Evolutionary conservation across 2,888 invertebrate genomes (phyloP), one percentile per base, ranked within the genome.

Genomic region (Lasioglossum marginatum): DNA sequence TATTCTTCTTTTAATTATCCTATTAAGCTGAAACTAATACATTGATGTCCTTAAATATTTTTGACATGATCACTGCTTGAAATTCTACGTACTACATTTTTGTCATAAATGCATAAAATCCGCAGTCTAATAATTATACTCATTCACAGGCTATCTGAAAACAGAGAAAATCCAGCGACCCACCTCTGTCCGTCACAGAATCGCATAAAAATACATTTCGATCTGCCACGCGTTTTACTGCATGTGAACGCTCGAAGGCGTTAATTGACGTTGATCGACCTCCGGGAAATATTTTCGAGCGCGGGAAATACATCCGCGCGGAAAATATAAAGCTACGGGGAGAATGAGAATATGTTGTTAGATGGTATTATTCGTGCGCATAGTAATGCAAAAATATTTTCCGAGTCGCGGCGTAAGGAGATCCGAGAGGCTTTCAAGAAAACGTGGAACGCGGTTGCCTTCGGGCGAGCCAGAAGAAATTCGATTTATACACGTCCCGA

Each of bases 401-500:
- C n/a, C 57, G 80, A 48, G 60, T 79, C 48, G 81, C 48, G 23
- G 16, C n/a, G n/a, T 66, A 75, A 71, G 60, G 43, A 68, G 66
- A 71, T 83, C 14, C 5, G 10, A 60, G 70, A 60, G 60, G 60
- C 75, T 82, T 63, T 48, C 68, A 48, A 45, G 70, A 40, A 10
- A 63, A 48, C 43, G 40, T 19, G 48, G 40, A 19, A 71, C 70
- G 70, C 75, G 43, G 82, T 71, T 82, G 37, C 82, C 60, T 71
- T 40, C 75, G 37, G 6, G 75, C 8, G 10, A 23, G 52, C 10
- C n/a, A 43, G 19, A 34, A 75, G 75, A 75, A 83, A 83, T 76
- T 82, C 82, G 75, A 83, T 83, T 75, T 82, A 75, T 82, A 63
- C n/a, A 52, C 73, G 66, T 31, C 82, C 23, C 19, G 74, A 60